Conservation (phyloP, 2,113 vertebrate genomes). For the Rostratula benghalensis region DNA sequence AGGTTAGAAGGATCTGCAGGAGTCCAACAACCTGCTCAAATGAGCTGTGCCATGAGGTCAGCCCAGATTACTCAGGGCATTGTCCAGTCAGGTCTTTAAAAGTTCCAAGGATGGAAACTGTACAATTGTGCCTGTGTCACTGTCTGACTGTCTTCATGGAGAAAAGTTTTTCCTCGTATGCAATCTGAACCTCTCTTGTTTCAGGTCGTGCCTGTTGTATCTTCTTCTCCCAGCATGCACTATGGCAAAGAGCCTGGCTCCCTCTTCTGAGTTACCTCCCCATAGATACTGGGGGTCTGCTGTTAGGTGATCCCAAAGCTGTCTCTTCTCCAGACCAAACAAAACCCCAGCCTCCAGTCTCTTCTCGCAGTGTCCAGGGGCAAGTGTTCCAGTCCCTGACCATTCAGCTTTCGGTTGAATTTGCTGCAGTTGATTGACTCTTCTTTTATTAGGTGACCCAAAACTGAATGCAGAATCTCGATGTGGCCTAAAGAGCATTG, state of each 20-base stretch:
- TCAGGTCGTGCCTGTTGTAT: neutral
- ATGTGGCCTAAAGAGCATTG: neutral
- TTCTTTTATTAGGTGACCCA: neutral
- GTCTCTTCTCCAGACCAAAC: neutral
- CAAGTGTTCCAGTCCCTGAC: neutral
- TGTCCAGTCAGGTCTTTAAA: neutral
- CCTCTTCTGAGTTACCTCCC: neutral
- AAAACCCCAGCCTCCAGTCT: neutral
- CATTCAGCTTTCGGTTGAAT: neutral
- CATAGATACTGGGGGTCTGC: neutral
- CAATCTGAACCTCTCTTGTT: neutral
- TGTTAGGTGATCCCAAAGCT: neutral
- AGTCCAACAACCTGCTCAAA: neutral
- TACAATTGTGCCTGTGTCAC: neutral
- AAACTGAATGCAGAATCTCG: neutral
- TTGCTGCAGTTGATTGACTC: neutral
- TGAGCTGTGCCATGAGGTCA: neutral
- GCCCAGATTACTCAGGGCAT: neutral
- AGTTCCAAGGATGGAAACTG: neutral
- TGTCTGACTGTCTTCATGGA: neutral
- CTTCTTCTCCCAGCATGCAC: neutral
- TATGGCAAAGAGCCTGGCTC: neutral
- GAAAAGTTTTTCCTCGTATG: neutral
- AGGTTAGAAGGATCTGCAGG: neutral
- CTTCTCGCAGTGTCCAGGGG: neutral